Evolutionary conservation across 2,888 invertebrate genomes (phyloP).

Genomic region (Scaptomyza parva): DNA sequence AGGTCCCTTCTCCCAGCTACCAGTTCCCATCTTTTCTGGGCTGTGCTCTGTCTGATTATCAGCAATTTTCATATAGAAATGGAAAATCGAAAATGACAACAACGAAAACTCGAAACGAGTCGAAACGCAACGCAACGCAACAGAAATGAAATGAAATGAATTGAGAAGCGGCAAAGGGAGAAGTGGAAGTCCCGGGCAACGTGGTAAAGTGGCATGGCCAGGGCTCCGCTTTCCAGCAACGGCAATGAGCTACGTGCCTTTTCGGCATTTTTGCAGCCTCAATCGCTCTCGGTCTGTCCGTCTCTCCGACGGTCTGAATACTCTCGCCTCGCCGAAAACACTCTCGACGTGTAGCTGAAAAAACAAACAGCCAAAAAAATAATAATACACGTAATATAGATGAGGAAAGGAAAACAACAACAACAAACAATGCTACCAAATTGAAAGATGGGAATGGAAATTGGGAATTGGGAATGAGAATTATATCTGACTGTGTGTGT

Average conservation of each 20-base stretch:
- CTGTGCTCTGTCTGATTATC: conserved; percentile 64
- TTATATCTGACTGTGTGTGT: neutral
- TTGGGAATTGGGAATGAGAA: neutral
- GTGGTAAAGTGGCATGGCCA: conserved; percentile 72
- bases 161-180: conserved; percentile 75
- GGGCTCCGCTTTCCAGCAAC: conserved; percentile 57
- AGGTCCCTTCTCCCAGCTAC: conserved; percentile 9
- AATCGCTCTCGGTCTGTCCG: conserved; percentile 9
- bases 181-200: conserved; percentile 74
- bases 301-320: too few relatives aligned
- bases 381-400: conserved; percentile 62
- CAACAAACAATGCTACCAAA: conserved; percentile 49
- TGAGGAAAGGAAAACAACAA: conserved; percentile 2
- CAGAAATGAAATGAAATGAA: conserved; percentile 42
- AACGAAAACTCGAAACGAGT: conserved; percentile 38
- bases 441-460: conserved; percentile 7
- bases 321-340: too few relatives aligned
- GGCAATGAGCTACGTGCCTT: conserved; percentile 76
- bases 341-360: conserved; percentile 40
- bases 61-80: conserved; percentile 76
- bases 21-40: too few relatives aligned
- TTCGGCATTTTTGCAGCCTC: conserved; percentile 76
- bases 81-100: conserved; percentile 61
- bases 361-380: conserved; percentile 63
- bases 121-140: conserved; percentile 8